Evolutionary conservation across 2,113 vertebrate genomes (phyloP).

Genomic region (Oreotrochilus melanogaster): DNA sequence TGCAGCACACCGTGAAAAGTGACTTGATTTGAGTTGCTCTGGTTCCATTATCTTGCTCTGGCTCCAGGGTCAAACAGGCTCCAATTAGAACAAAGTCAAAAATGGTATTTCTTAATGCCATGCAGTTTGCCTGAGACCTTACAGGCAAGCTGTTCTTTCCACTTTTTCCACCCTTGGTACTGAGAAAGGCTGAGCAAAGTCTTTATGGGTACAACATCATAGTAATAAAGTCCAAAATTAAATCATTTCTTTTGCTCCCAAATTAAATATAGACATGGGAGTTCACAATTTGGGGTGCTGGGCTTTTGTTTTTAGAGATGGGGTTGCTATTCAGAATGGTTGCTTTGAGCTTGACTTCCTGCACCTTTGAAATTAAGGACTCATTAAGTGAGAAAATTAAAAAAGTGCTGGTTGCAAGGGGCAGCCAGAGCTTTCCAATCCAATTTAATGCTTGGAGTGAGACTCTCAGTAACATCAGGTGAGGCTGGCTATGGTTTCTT

Average conservation of each 20-base stretch:
- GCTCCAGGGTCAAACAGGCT: constrained; percentile 60
- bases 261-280: not conserved
- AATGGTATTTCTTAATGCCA: constrained; percentile 21
- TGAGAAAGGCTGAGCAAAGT: not conserved
- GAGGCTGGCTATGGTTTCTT: not conserved
- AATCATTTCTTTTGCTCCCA: not conserved
- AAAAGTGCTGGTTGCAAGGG: not conserved
- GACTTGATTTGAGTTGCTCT: not conserved
- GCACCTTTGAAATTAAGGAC: constrained; percentile 2
- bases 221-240: not conserved
- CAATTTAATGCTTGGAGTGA: not conserved
- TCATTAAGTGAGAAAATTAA: not conserved
- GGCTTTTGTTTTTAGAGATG: not conserved
- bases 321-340: not conserved
- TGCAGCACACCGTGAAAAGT: not conserved
- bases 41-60: constrained; percentile 52
- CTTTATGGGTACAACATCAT: not conserved
- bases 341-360: not conserved
- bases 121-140: constrained; percentile 43
- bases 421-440: not conserved
- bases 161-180: not conserved
- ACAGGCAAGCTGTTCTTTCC: constrained; percentile 24
- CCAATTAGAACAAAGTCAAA: constrained; percentile 48
- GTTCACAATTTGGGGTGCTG: not conserved
- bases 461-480: not conserved